Base-by-base conservation (phyloP, 2,888 invertebrate genomes). In the Plebejus argus region DNA sequence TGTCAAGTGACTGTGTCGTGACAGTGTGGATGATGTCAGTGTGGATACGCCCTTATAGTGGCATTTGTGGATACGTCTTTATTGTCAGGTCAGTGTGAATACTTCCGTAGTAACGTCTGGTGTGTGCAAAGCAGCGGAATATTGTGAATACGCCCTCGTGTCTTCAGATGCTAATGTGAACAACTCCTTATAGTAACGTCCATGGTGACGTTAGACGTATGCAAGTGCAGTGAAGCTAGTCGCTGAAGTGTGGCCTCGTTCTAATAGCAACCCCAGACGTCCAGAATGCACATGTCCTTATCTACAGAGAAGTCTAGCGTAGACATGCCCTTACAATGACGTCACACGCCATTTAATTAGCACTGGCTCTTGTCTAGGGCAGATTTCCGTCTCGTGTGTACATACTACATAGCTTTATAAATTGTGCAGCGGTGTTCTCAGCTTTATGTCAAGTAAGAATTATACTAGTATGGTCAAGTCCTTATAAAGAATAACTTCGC, bases 1-100 rank as follows among this genome's bases (percentile, higher is more conserved):
- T 12, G 90, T 94, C 78, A 93, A 93, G 85, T 93, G 89, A 91
- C 45, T 45, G 45, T 45, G 45, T 0, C 1, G 53, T 53, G 18
- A 53, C 53, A 53, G 58, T 23, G 10, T n/a, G 33, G 1, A 15
- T 6, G 2, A 3, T 15, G 8, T 8, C 10, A 58, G 61, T 61
- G 58, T 58, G 58, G 7, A 58, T n/a, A 58, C 58, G n/a, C n/a
- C 58, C 6, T 58, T 58, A 58, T n/a, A 56, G 56, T n/a, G 58
- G 7, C 20, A n/a, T 58, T n/a, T n/a, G 58, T n/a, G 58, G 53
- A 53, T 58, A 20, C 58, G 7, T n/a, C 58, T 58, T 58, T 58
- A 58, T 58, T 20, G 6, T n/a, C 58, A 7, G 20, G 7, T n/a
- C n/a, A n/a, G 8, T 58, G 58, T 20, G 18, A 10, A 45, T 45